Base-by-base conservation (phyloP, 2,888 invertebrate genomes). In the Mongoloraphidia duomilia region DNA sequence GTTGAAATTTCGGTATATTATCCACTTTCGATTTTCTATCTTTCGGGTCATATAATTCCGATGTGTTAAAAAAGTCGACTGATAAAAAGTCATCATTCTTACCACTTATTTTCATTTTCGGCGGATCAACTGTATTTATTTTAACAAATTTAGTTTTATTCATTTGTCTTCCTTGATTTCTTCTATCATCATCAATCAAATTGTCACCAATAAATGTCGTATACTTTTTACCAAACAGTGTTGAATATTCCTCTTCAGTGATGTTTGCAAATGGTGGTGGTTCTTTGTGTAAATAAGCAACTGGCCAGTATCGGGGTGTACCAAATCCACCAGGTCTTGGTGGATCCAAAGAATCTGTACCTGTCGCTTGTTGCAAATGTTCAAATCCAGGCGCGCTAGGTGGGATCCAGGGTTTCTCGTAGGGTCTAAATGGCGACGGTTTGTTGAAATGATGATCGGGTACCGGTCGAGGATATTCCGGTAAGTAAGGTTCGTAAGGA, bases 221-320 rank as follows among this genome's bases (percentile, higher is more conserved):
- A 26, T 26, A 26, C 26, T 26, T 26, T 26, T 26, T 26, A 26
- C 26, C 26, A 26, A 26, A 26, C 26, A 26, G 26, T 6, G 26
- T 26, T 26, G 26, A 26, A 26, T 26, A 26, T 26, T 42, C 42
- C 9, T 33, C n/a, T 39, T 40, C 39, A 0, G 48, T 43, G n/a
- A 17, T 26, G 26, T 48, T 48, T 17, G 77, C 74, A 61, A 86
- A 85, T 1, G 88, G 88, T 4, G 90, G 89, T 36, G 80, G 77
- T 51, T 82, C 80, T 63, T 80, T 80, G 60, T 90, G 89, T 1
- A 89, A 71, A 62, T 88, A 90, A 0, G 85, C 82, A 13, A 89
- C 81, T 0, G 88, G 88, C 86, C 87, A 89, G 50, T 71, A 65
- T 17, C 74, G 65, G 1, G 68, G 59, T 56, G 61, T 64, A 9